Conservation (phyloP, 2,113 vertebrate species). For the Rissa tridactyla region DNA sequence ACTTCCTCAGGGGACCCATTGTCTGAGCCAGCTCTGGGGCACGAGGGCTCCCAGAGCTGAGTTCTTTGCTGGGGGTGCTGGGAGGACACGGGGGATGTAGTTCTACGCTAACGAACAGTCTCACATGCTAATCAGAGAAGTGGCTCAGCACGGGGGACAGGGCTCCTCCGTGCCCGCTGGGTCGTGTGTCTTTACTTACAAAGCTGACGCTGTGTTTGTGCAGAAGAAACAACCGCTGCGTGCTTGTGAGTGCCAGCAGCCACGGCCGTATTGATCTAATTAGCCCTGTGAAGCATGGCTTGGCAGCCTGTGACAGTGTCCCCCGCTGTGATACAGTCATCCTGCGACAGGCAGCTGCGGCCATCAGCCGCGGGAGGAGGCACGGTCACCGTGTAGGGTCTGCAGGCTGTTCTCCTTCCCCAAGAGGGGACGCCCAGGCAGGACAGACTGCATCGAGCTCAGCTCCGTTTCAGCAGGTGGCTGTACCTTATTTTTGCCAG, state of each 20-base stretch:
- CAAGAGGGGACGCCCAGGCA: neutral
- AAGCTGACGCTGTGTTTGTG: neutral
- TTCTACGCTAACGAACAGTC: neutral
- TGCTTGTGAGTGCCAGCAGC: neutral
- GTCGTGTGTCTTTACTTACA: neutral
- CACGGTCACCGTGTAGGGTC: rapidly evolving
- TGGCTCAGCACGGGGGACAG: rapidly evolving
- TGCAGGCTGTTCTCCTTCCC: neutral
- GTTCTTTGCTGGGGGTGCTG: neutral
- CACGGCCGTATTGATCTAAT: neutral
- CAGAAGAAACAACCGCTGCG: neutral
- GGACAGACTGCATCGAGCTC: neutral
- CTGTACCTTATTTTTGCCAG: neutral
- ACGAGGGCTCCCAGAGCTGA: neutral
- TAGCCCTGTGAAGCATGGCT: neutral
- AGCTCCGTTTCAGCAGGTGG: neutral
- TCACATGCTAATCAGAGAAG: neutral
- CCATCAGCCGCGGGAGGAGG: neutral
- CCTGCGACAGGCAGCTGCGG: neutral
- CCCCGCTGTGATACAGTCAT: neutral
- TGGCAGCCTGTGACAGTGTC: neutral
- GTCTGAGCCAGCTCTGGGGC: neutral
- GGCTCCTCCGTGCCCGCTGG: neutral
- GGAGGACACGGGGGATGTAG: neutral
- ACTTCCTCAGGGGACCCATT: neutral